These are phyloP conservation scores for Chelonia mydas DNA, from an alignment of 2,797 vertebrate species.

Conservation along the genomic window DNA sequence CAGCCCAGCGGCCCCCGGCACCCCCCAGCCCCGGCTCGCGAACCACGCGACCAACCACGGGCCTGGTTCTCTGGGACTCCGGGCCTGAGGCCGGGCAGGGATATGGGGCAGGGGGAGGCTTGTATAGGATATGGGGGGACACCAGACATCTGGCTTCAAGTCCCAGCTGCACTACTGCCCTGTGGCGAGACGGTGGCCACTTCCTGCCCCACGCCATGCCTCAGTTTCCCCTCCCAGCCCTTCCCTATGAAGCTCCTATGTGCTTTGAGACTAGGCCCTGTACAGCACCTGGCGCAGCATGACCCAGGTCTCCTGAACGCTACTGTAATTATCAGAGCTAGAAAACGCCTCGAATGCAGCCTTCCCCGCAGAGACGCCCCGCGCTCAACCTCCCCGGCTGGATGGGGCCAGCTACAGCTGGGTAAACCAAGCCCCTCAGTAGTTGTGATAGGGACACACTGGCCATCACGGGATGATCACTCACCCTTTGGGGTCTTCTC, in stretches of 20 bases:
- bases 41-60: rapidly evolving
- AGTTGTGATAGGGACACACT: too few species aligned
- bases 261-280: neutral
- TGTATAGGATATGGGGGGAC: rapidly evolving
- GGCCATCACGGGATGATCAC: too few species aligned
- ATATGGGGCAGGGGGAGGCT: rapidly evolving
- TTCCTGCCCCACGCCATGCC: rapidly evolving
- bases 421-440: neutral
- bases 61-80: neutral
- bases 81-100: too few species aligned
- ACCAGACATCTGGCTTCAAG: neutral
- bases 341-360: too few species aligned
- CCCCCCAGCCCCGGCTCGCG: rapidly evolving
- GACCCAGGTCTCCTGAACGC: too few species aligned
- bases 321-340: too few species aligned
- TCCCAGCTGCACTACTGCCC: rapidly evolving
- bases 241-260: neutral
- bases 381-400: too few species aligned
- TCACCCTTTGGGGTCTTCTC: neutral
- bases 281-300: too few species aligned
- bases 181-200: neutral
- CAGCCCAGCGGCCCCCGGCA: neutral
- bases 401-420: too few species aligned
- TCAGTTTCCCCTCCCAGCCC: rapidly evolving
- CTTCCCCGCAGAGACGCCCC: too few species aligned